Evolutionary conservation across 2,888 invertebrate species (phyloP).

Genomic region (Ectemnius continuus): DNA sequence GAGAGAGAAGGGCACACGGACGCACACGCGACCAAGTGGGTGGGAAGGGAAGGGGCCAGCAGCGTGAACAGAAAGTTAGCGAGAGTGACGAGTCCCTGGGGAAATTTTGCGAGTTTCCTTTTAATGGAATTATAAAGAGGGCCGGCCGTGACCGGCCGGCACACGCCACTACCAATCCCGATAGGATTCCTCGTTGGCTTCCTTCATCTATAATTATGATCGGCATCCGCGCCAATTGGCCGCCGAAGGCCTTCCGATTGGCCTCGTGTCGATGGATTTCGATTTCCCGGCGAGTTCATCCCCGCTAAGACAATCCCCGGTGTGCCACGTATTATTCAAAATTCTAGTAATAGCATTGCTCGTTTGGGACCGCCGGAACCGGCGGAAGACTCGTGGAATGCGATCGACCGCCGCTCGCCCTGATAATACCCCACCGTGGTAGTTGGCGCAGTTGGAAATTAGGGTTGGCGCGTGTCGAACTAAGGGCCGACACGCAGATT

Average conservation of each 20-base stretch:
- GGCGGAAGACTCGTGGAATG: too few species aligned
- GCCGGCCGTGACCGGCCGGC: slow-evolving; percentile 57
- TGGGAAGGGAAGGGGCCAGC: slow-evolving; percentile 26
- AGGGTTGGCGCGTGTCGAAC: too few species aligned
- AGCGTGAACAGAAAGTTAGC: slow-evolving; percentile 62
- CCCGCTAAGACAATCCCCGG: neutral
- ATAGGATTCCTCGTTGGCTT: slow-evolving; percentile 31
- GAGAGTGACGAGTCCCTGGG: slow-evolving; percentile 69
- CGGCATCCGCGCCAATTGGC: too few species aligned
- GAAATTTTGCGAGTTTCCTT: slow-evolving; percentile 71
- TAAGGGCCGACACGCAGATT: too few species aligned
- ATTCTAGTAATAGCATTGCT: too few species aligned
- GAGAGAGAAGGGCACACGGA: neutral
- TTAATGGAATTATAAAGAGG: slow-evolving; percentile 73
- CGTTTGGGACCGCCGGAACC: too few species aligned
- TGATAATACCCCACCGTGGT: too few species aligned
- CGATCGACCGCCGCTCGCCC: too few species aligned
- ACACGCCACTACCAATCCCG: slow-evolving; percentile 46
- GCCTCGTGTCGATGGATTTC: neutral
- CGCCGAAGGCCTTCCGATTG: neutral
- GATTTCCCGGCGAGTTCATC: neutral
- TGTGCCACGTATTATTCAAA: too few species aligned
- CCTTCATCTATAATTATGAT: too few species aligned
- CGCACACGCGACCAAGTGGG: neutral
- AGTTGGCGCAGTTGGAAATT: too few species aligned